Percentiles rank a stretch among this genome's conserved stretches.
Conservation (phyloP, 2,888 invertebrate species). For the Pterostichus niger region DNA sequence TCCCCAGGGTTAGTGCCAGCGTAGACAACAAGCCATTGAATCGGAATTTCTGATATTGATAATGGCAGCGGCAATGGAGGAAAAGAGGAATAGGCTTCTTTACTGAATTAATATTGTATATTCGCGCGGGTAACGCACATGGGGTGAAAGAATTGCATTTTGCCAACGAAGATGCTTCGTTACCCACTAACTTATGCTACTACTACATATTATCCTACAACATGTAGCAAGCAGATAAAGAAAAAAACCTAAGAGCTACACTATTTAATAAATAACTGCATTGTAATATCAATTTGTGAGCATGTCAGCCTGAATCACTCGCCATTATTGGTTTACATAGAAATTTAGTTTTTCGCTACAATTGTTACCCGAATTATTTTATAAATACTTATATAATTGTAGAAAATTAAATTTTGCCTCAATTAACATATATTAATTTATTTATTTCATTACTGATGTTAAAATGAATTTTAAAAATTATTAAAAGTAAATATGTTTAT, state of each 20-base stretch:
- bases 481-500: too few species aligned
- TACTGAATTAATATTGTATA: constrained; percentile 42
- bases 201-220: too few species aligned
- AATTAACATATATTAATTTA: too few species aligned
- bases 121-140: constrained; percentile 30
- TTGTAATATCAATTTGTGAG: neutral
- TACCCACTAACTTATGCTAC: neutral
- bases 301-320: neutral
- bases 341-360: too few species aligned
- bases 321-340: too few species aligned
- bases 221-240: too few species aligned
- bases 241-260: too few species aligned
- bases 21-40: constrained; percentile 14
- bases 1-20: constrained; percentile 13
- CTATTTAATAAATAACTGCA: neutral
- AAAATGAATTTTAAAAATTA: too few species aligned
- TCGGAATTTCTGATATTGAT: constrained; percentile 58
- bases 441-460: too few species aligned
- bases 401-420: too few species aligned
- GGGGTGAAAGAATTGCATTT: constrained; percentile 25
- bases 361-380: too few species aligned
- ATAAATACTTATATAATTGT: too few species aligned
- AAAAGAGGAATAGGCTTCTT: constrained; percentile 31
- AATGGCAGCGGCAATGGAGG: constrained; percentile 48
- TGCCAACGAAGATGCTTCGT: neutral